Percentiles rank a stretch among this genome's conserved stretches.
Evolutionary conservation across 1,140 invertebrate genomes (phyloP).

Genomic region (Harlomillsia oculata): DNA sequence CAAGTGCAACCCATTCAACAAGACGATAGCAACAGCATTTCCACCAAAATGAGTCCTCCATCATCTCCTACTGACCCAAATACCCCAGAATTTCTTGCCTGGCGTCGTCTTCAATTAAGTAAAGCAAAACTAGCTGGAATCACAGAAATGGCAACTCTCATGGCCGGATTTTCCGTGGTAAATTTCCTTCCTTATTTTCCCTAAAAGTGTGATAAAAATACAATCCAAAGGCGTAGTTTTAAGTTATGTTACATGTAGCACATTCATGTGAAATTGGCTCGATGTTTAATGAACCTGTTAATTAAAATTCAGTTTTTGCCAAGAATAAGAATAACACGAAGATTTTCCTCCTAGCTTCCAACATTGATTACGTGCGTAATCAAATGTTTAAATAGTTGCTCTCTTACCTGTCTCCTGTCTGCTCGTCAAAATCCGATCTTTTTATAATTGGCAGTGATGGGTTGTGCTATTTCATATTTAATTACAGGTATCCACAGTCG

Average conservation of each 20-base stretch:
- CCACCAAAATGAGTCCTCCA: too few relatives aligned
- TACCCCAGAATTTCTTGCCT: conserved; percentile 27
- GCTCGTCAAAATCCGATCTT: too few relatives aligned
- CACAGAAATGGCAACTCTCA: conserved; percentile 25
- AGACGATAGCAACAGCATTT: too few relatives aligned
- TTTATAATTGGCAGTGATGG: too few relatives aligned
- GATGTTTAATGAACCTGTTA: too few relatives aligned
- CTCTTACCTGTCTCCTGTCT: not conserved
- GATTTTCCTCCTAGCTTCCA: not conserved
- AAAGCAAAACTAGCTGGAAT: conserved; percentile 31
- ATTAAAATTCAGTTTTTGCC: too few relatives aligned
- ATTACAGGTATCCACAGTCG: conserved; percentile 30
- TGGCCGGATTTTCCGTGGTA: conserved; percentile 31
- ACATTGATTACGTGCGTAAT: not conserved
- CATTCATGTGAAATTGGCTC: too few relatives aligned
- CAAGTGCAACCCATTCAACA: too few relatives aligned
- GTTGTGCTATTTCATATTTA: too few relatives aligned
- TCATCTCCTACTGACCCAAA: too few relatives aligned
- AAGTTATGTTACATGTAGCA: too few relatives aligned
- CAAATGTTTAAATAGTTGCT: not conserved
- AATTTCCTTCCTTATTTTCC: not conserved
- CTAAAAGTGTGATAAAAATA: not conserved
- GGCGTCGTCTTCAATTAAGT: conserved; percentile 29
- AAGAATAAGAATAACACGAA: too few relatives aligned
- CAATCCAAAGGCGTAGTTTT: not conserved